These are phyloP conservation scores for Volucella zonaria DNA, from an alignment of 2,888 invertebrate species.

Conservation along the genomic window DNA sequence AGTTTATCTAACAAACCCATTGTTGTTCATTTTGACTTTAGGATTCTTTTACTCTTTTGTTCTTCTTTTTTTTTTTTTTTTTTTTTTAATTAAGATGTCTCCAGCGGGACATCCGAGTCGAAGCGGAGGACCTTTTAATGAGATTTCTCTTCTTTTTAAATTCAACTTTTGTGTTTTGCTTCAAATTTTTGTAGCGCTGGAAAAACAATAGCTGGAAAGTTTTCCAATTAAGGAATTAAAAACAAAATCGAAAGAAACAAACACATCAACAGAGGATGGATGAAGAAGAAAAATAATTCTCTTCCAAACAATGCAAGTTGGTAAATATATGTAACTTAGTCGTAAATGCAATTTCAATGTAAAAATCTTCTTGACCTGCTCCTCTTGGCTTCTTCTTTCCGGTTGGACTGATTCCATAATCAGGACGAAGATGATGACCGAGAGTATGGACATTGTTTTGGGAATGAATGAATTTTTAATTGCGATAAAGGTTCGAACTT, in stretches of 20 bases:
- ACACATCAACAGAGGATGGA: not conserved
- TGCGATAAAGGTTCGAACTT: no score
- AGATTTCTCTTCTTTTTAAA: conserved; percentile 57
- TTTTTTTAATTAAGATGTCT: conserved; percentile 69
- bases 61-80: conserved; percentile 24
- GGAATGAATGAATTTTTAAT: no score
- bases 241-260: conserved; percentile 20
- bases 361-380: not conserved
- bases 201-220: conserved; percentile 63
- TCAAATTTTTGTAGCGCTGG: conserved; percentile 37
- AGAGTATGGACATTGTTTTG: no score
- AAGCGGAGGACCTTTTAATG: conserved; percentile 62
- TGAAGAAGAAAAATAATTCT: conserved; percentile 8
- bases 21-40: conserved; percentile 67
- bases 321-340: not conserved
- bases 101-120: conserved; percentile 1
- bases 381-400: no score
- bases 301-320: conserved; percentile 52
- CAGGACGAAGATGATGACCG: no score
- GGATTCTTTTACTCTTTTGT: conserved; percentile 4
- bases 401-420: no score
- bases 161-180: conserved; percentile 3
- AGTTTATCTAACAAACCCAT: conserved; percentile 69
- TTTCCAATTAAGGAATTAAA: conserved; percentile 66
- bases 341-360: conserved; percentile 51